Evolutionary conservation across 2,113 vertebrate genomes (phyloP), one percentile per base, ranked within the genome.

Genomic region (Ia io): DNA sequence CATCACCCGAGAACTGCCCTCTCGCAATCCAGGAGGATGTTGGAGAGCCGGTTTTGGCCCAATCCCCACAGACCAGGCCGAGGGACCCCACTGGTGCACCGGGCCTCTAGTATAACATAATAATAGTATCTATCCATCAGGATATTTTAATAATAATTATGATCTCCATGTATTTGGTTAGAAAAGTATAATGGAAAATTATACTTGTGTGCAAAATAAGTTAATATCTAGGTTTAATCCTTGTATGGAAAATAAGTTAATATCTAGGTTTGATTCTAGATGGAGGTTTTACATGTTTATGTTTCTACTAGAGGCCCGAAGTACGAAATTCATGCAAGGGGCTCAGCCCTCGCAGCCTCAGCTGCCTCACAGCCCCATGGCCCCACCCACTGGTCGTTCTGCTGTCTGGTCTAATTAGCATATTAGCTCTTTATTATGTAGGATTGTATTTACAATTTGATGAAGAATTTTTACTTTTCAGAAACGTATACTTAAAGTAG

Each of bases 101-200:
- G 9, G 9, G 23, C 56, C 56, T 59, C 56, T 61, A 61, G 23
- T 22, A 10, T 90, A 84, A 84, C 14, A 74, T 63, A 63, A 40
- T 93, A 84, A 23, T 44, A 61, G 5, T 59, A 51, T 70, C 37
- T 63, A 17, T 88, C 56, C 37, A 77, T 87, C 44, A 69, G 40
- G 35, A 56, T 71, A 40, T 51, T 89, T 95, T 91, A 79, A 23
- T 67, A 71, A 67, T 94, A 63, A 77, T 92, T 70, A 47, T 30
- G 5, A 90, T 37, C 37, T 91, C 10, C 61, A 67, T 12, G 23
- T 63, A 61, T 51, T 0, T 91, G 20, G 53, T 49, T 95, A 80
- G 35, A 44, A 89, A 91, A 79, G 30, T 87, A 51, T 73, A 63
- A 35, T 47, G 69, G 11, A 9, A 59, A 59, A 59, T 59, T 25